Evolutionary conservation across 2,888 invertebrate species (phyloP), one percentile per base, ranked within the genome.

Genomic region (Dione vanillae): DNA sequence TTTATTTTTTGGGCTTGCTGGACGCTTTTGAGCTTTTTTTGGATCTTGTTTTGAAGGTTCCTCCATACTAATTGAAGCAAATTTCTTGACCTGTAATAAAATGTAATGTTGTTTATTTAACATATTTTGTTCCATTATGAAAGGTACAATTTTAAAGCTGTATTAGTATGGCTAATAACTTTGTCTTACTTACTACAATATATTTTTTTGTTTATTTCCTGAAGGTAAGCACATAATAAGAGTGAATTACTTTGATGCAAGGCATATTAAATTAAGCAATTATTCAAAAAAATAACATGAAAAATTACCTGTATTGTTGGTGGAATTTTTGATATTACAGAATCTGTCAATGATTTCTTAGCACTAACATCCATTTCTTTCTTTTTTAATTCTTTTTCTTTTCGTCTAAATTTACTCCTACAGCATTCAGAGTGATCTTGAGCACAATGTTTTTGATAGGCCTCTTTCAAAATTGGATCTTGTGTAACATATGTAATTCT

Each of bases 291-390:
- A 43, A 43, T 12, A 43, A n/a, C n/a, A n/a, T n/a, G n/a, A n/a
- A n/a, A n/a, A n/a, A 27, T 27, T 56, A 92, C 92, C 89, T 92
- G 92, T 74, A 93, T 93, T 65, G 89, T 87, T 49, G 91, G 83
- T 35, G 90, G 86, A 72, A 90, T 82, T 83, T 89, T 92, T 41
- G 88, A 78, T 73, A 89, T 80, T 16, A 83, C 75, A 49, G 76
- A 78, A 71, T 80, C 79, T 56, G 82, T 68, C 54, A 72, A 77
- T 61, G 76, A 78, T 65, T 76, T 78, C 3, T 69, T 67, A 52
- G 65, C 14, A 12, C 37, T 20, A 45, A 43, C 10, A 19, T 79
- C 76, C 16, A 78, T 77, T 65, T 85, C 88, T 74, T 83, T 85
- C 73, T 82, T 85, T 61, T 82, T 81, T 7, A 77, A 73, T 9